Conservation (phyloP, 2,797 vertebrate genomes). For the Coccyzus lansbergi region DNA sequence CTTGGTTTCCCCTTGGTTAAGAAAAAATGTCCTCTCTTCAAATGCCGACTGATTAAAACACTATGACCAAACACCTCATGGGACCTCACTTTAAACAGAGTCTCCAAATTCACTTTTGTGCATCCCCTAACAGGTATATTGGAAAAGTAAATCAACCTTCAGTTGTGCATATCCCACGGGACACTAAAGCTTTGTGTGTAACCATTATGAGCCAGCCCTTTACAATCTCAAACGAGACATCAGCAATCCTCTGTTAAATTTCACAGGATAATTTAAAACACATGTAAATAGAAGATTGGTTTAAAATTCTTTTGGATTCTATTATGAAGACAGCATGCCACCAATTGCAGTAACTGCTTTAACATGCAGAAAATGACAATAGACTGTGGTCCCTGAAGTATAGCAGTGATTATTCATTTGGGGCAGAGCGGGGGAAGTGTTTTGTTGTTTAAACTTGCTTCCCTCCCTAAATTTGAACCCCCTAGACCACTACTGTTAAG, state of each 20-base stretch:
- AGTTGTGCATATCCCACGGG: neutral
- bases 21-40: neutral
- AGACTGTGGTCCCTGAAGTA: neutral
- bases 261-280: constrained; percentile 40
- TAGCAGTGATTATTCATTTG: neutral
- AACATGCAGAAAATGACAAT: constrained; percentile 32
- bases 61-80: neutral
- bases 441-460: neutral
- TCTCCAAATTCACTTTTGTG: neutral
- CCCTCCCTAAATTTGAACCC: neutral
- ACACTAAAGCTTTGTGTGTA: neutral
- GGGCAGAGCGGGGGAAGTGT: neutral
- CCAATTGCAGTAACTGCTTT: constrained; percentile 27
- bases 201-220: neutral
- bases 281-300: neutral
- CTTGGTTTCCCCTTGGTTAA: neutral
- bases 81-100: neutral
- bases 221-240: neutral
- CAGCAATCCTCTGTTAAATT: constrained; percentile 30
- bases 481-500: neutral
- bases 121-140: neutral
- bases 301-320: constrained; percentile 29
- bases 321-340: neutral
- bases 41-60: neutral
- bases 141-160: neutral